Base-by-base conservation (phyloP, 1,140 invertebrate species). In the Charaxes varanes region DNA sequence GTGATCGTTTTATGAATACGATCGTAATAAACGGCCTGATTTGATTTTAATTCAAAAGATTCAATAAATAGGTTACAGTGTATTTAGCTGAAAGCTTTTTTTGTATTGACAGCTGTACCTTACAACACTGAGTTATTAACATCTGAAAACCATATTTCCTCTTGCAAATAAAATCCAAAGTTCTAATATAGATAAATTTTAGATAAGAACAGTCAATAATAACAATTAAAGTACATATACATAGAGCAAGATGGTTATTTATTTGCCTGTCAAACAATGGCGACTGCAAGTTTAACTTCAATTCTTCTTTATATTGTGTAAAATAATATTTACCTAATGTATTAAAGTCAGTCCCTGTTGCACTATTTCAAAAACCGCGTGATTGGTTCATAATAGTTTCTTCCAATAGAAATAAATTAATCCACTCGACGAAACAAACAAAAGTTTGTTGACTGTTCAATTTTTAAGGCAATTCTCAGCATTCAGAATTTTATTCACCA, bases 381-480 rank as follows among this genome's bases (percentile, higher is more conserved):
- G 53, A 60, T 67, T 78, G 60, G 72, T 64, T 71, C 79, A 83
- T 83, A 83, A 71, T 83, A 64, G 47, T 69, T 68, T 65, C 68
- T 52, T 56, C 38, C 32, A 57, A 38, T 52, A 63, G 65, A 62
- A 78, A 68, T 62, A 69, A 67, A 69, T 70, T 62, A 58, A 66
- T 67, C 59, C 67, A 71, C 73, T 74, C 48, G 58, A 74, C 62
- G 70, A 77, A 80, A 83, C 73, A 84, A 85, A 84, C 78, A 85
- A 85, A 79, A 85, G 72, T 85, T 85, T 85, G 80, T 85, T 85
- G 80, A 84, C 77, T 85, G 71, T 80, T 72, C 68, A 80, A 80
- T 79, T 77, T 80, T 40, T 58, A 66, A 68, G 53, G 59, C 61
- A 62, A 73, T 74, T 72, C 53, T 61, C 53, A 54, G 62, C 62